Evolutionary conservation across 2,113 vertebrate genomes (phyloP).

Genomic region (Nansenia antarctica): DNA sequence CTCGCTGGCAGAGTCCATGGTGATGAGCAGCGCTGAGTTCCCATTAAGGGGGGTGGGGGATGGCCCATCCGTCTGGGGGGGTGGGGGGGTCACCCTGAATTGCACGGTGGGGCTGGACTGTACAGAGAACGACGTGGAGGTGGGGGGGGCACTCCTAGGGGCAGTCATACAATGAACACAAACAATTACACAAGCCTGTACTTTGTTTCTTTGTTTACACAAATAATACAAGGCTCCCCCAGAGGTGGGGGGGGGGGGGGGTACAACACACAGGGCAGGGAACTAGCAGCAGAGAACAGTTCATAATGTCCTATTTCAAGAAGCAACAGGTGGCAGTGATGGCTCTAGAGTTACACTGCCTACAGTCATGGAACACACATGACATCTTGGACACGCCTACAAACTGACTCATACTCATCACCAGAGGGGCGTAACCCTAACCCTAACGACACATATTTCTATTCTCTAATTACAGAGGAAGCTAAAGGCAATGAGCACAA

Average conservation of each 20-base stretch:
- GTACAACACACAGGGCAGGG: too few species aligned
- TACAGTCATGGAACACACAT: neutral
- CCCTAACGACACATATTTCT: too few species aligned
- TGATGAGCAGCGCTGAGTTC: constrained; percentile 74
- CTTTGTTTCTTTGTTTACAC: neutral
- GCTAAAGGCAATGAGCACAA: too few species aligned
- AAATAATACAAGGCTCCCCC: neutral
- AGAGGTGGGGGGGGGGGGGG: too few species aligned
- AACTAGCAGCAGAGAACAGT: neutral
- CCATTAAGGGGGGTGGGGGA: constrained; percentile 67
- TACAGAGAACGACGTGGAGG: constrained; percentile 78
- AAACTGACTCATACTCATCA: neutral
- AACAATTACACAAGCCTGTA: neutral
- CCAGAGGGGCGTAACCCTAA: too few species aligned
- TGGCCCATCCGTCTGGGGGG: neutral
- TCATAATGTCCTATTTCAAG: constrained; percentile 25
- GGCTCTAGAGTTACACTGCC: constrained; percentile 14
- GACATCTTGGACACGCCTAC: neutral
- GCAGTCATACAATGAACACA: neutral
- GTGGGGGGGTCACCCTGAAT: constrained; percentile 63
- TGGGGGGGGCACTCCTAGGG: constrained; percentile 80
- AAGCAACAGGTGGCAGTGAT: constrained; percentile 10
- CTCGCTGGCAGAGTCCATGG: constrained; percentile 76
- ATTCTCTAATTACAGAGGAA: too few species aligned
- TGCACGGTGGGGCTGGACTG: constrained; percentile 76